Percentiles rank a stretch among this genome's conserved stretches.
phyloP scores from a whole-genome alignment of 1,140 invertebrate genomes.

The Plectus sambesii region DNA sequence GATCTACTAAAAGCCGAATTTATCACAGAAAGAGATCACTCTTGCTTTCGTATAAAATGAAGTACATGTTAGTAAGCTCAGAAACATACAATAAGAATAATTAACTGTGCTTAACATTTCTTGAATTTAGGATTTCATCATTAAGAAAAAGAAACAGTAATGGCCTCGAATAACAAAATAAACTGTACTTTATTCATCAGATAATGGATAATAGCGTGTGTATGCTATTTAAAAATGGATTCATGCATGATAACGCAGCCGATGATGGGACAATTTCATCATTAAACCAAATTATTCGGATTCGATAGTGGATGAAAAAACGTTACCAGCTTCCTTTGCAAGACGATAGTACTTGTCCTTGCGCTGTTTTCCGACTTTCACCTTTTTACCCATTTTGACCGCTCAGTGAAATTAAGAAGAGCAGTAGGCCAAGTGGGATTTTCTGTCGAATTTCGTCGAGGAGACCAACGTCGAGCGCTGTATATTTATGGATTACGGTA shows the following conservation, averaged over 20 bases:
- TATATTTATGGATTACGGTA: too few relatives aligned
- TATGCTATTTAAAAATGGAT: neutral
- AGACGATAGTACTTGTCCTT: slow-evolving; percentile 97
- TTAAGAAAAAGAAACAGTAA: slow-evolving; percentile 3
- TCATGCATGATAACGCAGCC: too few relatives aligned
- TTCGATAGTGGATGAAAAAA: neutral
- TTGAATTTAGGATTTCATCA: slow-evolving; percentile 2
- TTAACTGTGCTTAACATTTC: slow-evolving; percentile 1
- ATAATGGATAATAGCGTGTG: neutral
- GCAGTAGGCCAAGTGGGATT: too few relatives aligned
- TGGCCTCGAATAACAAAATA: neutral
- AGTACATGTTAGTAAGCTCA: too few relatives aligned
- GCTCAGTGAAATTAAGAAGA: too few relatives aligned
- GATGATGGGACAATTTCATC: neutral
- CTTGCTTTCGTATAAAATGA: neutral
- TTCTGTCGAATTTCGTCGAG: too few relatives aligned
- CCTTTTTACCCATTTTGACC: slow-evolving; percentile 83
- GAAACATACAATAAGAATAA: slow-evolving; percentile 4
- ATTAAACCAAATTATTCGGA: too few relatives aligned
- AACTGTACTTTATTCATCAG: neutral
- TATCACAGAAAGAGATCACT: slow-evolving; percentile 11
- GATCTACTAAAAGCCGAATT: too few relatives aligned
- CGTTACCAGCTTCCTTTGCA: slow-evolving; percentile 88
- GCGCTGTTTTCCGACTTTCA: slow-evolving; percentile 90
- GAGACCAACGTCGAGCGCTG: too few relatives aligned